Evolutionary conservation across 2,797 vertebrate species (phyloP).

Genomic region (Melanotaenia pygmaea): DNA sequence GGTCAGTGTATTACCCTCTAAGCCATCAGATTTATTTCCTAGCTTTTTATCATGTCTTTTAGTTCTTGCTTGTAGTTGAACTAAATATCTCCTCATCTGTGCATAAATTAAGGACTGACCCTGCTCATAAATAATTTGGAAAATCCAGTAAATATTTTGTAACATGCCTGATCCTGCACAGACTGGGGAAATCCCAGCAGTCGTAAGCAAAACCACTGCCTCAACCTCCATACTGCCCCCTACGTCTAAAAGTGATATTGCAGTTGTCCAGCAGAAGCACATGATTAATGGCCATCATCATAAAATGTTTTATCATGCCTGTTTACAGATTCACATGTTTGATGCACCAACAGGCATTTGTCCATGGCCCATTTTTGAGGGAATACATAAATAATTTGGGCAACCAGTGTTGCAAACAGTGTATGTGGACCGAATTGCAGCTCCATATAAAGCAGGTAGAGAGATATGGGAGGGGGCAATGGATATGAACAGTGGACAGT

Average conservation of each 20-base stretch:
- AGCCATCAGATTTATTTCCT: neutral
- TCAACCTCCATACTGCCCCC: conserved; percentile 31
- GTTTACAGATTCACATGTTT: conserved; percentile 14
- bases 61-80: neutral
- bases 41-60: neutral
- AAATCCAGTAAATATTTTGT: conserved; percentile 25
- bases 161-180: neutral
- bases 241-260: conserved; percentile 2
- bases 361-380: conserved; percentile 31
- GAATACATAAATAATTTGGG: conserved; percentile 6
- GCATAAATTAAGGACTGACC: neutral
- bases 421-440: neutral
- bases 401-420: neutral
- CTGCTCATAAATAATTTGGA: neutral
- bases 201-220: neutral
- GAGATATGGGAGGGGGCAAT: conserved; percentile 7
- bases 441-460: conserved; percentile 26
- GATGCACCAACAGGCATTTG: neutral
- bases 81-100: neutral
- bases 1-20: neutral
- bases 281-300: conserved; percentile 1
- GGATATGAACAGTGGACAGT: conserved; percentile 22
- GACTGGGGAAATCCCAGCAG: conserved; percentile 43
- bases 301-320: neutral
- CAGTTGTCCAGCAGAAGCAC: neutral